Evolutionary conservation across 1,140 invertebrate species (phyloP), one percentile per base, ranked within the genome.

Genomic region (Oryzaephilus surinamensis): DNA sequence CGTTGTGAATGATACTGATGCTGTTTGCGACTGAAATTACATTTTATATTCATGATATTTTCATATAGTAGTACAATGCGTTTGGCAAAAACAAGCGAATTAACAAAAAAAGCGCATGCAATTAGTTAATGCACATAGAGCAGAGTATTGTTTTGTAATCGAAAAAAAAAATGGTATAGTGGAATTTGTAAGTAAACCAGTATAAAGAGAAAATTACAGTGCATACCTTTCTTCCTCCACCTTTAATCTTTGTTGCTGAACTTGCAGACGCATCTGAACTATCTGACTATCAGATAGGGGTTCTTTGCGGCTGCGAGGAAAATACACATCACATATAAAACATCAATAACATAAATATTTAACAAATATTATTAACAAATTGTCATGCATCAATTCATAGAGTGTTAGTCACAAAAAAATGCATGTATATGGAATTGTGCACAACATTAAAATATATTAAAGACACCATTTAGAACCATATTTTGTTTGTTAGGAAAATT

Each of bases 1-100:
- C 82, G 67, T 63, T 84, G 81, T 4, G 81, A 84, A 64, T 84
- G 80, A 59, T 82, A 83, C 54, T 78, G 71, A 58, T 82, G 74
- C 61, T 81, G 72, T 54, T 74, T 62, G 43, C 78, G 73, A 66
- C 79, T 76, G 66, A 6, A 59, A 54, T 46, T 49, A 39, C 50
- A 32, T 32, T 33, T 43, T 43, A 43, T 8, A 6, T 8, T 12
- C 13, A 23, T 8, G 28, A 13, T n/a, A n/a, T n/a, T n/a, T n/a
- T n/a, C n/a, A n/a, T n/a, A n/a, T n/a, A n/a, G n/a, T n/a, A n/a
- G 21, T 23, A n/a, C n/a, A n/a, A n/a, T n/a, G n/a, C n/a, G n/a
- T n/a, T n/a, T n/a, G n/a, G n/a, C n/a, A 6, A 23, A 23, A 23
- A n/a, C 21, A 23, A 23, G 21, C 21, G 21, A 6, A 23, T 6